Conservation (phyloP, 2,113 vertebrate species). For the Aptenodytes forsteri region DNA sequence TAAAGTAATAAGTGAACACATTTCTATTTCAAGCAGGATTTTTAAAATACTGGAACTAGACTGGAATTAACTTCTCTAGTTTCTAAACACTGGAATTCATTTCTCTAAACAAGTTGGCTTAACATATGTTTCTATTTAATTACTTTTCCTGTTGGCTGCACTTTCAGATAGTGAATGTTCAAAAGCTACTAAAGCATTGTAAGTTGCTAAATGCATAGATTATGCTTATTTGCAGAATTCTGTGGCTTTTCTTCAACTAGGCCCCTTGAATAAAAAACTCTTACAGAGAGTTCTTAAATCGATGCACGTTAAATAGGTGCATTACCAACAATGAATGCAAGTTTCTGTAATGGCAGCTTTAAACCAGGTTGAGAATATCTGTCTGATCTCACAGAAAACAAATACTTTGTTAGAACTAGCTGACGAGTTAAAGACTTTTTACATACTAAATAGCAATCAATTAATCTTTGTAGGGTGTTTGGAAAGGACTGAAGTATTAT, state of each 20-base stretch:
- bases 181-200: neutral
- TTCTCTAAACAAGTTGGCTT: neutral
- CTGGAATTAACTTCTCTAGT: neutral
- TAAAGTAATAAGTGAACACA: neutral
- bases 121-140: neutral
- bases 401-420: neutral
- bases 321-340: neutral
- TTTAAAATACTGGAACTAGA: neutral
- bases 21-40: neutral
- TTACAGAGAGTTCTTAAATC: neutral
- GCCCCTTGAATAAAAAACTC: neutral
- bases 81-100: neutral
- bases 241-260: neutral
- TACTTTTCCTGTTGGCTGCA: neutral
- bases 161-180: neutral
- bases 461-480: neutral
- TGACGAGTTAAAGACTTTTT: neutral
- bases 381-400: neutral
- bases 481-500: neutral
- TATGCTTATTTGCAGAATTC: neutral
- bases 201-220: neutral
- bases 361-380: neutral
- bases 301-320: neutral
- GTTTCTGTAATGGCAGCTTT: neutral
- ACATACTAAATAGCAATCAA: neutral